Evolutionary conservation across 2,888 invertebrate genomes (phyloP), one percentile per base, ranked within the genome.

Genomic region (Tenthredo amoena): DNA sequence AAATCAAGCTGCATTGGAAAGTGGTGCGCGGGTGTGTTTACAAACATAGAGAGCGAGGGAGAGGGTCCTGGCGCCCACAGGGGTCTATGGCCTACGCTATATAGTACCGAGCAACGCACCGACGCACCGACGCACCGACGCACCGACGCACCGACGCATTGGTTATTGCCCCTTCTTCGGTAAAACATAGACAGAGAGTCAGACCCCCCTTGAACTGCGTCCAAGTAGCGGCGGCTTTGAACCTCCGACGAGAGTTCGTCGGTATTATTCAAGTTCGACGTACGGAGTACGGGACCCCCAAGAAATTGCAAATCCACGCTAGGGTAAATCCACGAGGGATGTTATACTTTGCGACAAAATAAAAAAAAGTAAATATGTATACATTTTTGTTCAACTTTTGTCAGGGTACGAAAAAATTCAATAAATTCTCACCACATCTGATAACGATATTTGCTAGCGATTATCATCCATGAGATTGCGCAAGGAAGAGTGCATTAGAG

Each of bases 91-190:
- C 68, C 84, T 71, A 85, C 81, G 47, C 26, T 34, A 12, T 31
- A 34, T 40, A 81, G 81, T 40, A 62, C 37, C 81, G 77, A 40
- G 88, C 87, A 88, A 88, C 87, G 87, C 87, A 86, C 85, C 86
- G 89, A 87, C 87, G 87, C 87, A 86, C 85, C 86, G 89, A 87
- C 87, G 87, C 87, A 86, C 85, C 86, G 87, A 86, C 87, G 87
- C 87, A 86, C 85, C 86, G 89, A 87, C 87, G 87, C 87, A 86
- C 85, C 86, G 87, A 86, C 87, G 86, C 87, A 86, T 88, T 88
- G 88, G 89, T 89, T 90, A 89, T 89, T 88, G 89, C 88, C 88
- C 88, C 87, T 88, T 87, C 87, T 87, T 89, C 86, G 86, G 79
- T 83, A 50, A 84, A 88, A 86, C 88, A 86, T 83, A 68, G 83